Base-by-base conservation (phyloP, 2,888 invertebrate species). In the Tipula confusa region DNA sequence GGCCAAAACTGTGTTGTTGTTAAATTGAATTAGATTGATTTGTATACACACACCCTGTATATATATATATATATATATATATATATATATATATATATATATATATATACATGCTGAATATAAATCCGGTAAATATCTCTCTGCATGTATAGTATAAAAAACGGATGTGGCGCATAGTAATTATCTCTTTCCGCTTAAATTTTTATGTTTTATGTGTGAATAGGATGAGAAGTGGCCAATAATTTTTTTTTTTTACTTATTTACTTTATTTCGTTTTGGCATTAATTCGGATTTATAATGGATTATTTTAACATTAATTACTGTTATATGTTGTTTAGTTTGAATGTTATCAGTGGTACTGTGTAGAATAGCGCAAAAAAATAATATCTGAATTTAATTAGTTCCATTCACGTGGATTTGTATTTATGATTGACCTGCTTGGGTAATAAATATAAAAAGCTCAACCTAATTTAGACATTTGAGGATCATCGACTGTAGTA, bases 231-330 rank as follows among this genome's bases (percentile, higher is more conserved):
- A 64, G 64, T 24, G 11, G 64, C 24, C 9, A 24, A 64, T 64
- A 18, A 64, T 64, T 24, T 64, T 64, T 9, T 64, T 33, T 24
- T 64, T 64, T 9, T 31, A 31, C 7, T 31, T 7, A n/a, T 15
- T 43, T n/a, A n/a, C 0, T 18, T 64, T n/a, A n/a, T n/a, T 64
- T 24, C 9, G 24, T 64, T 64, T 64, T 64, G 24, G 64, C 64
- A 64, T 64, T 64, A 64, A 64, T 64, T 64, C 64, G 64, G 24
- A 64, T 64, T 18, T 64, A 64, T 64, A 24, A 64, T 64, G 64
- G 64, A 64, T 64, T 64, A 64, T 64, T 64, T 64, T 64, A 64
- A 64, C 64, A 64, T 64, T 64, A 64, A 64, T 64, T 64, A 24
- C 64, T 64, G 64, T 24, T 18, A 1, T n/a, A n/a, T 9, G 18